Conservation (phyloP, 2,888 invertebrate species). For the Leptopilina syphax region DNA sequence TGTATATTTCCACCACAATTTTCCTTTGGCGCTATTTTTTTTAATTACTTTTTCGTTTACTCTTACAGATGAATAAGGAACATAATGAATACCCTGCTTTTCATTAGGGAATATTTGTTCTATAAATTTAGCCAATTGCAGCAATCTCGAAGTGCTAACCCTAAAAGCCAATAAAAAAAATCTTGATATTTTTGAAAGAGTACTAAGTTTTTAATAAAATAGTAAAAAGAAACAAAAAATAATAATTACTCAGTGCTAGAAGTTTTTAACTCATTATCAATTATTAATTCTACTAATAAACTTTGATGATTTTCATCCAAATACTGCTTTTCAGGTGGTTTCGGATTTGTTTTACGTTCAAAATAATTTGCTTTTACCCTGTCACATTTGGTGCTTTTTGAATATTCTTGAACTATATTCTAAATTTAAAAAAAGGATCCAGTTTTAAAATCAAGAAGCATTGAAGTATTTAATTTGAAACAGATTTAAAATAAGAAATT, state of each 20-base stretch:
- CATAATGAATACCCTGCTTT: conserved; percentile 11
- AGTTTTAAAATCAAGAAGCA: too few species aligned
- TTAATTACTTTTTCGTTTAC: conserved; percentile 20
- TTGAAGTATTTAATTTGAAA: background rate
- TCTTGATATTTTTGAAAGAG: background rate
- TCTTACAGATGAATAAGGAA: conserved; percentile 18
- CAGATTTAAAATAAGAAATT: background rate
- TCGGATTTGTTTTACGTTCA: background rate
- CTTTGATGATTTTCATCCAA: conserved; percentile 5
- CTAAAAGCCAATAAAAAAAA: background rate
- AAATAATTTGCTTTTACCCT: too few species aligned
- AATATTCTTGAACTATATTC: too few species aligned
- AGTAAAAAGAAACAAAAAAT: background rate
- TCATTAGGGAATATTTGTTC: conserved; percentile 12
- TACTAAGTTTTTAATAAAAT: background rate
- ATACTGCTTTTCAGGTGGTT: conserved; percentile 1
- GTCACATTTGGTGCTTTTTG: too few species aligned
- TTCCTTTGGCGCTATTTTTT: conserved; percentile 12
- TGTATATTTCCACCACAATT: conserved; percentile 12
- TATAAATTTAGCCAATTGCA: background rate
- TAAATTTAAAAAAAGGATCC: background rate
- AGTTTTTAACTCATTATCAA: conserved; percentile 22
- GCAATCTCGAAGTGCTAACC: background rate
- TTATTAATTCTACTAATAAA: background rate
- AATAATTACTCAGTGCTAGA: background rate